Evolutionary conservation across 1,140 invertebrate genomes (phyloP).

Genomic region (Cepaea nemoralis): DNA sequence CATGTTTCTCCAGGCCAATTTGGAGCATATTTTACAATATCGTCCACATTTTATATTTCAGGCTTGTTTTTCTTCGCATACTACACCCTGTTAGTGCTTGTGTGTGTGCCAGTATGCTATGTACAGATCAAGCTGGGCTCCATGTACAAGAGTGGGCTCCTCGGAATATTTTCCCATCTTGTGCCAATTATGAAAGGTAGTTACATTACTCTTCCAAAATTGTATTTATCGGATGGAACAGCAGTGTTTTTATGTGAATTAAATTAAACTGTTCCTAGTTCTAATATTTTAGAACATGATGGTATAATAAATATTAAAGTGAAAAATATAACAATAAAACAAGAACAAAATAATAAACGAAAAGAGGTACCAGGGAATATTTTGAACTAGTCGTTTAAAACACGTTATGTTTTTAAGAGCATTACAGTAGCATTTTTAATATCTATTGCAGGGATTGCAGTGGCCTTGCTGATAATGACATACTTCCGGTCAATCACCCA

Average conservation of each 20-base stretch:
- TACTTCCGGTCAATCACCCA: slow-evolving; percentile 62
- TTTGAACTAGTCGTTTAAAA: too few relatives aligned
- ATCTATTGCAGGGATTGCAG: slow-evolving; percentile 55
- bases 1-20: too few relatives aligned
- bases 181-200: slow-evolving; percentile 67
- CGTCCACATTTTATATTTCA: slow-evolving; percentile 47
- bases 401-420: slow-evolving; percentile 1
- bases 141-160: slow-evolving; percentile 58
- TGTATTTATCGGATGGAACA: too few relatives aligned
- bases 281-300: too few relatives aligned
- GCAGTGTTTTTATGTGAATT: too few relatives aligned
- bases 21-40: not conserved
- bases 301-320: too few relatives aligned
- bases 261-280: too few relatives aligned
- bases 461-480: slow-evolving; percentile 59
- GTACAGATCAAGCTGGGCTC: slow-evolving; percentile 67
- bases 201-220: too few relatives aligned
- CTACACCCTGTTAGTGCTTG: slow-evolving; percentile 60
- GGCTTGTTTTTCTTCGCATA: slow-evolving; percentile 63
- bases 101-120: slow-evolving; percentile 64
- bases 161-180: slow-evolving; percentile 61
- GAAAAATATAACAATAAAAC: too few relatives aligned
- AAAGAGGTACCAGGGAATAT: too few relatives aligned
- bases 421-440: slow-evolving; percentile 14
- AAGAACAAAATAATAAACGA: too few relatives aligned